These are phyloP conservation scores for Myanophis thanlyinensis DNA, from an alignment of 2,113 vertebrate species.

Conservation along the genomic window DNA sequence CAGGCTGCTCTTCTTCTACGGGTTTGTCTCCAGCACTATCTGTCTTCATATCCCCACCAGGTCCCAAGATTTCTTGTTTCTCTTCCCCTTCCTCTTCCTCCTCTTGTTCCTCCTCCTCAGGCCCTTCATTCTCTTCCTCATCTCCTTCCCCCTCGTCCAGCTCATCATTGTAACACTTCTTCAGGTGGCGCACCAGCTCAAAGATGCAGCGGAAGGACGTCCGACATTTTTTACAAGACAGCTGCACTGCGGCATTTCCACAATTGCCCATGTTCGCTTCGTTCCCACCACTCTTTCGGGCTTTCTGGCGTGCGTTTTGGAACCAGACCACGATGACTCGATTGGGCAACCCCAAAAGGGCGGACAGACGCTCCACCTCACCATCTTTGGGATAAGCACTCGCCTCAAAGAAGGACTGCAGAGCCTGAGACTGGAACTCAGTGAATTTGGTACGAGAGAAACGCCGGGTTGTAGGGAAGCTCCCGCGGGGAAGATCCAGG, in stretches of 20 bases:
- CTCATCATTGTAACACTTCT: conserved; percentile 65
- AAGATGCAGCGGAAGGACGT: conserved; percentile 61
- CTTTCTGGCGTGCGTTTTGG: conserved; percentile 73
- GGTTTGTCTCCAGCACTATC: conserved; percentile 32
- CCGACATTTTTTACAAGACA: conserved; percentile 59
- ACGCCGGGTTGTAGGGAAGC: conserved; percentile 46
- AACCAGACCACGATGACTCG: conserved; percentile 73
- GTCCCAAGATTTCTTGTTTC: background rate
- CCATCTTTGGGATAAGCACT: conserved; percentile 70
- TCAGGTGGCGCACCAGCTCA: conserved; percentile 67
- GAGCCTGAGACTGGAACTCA: conserved; percentile 68
- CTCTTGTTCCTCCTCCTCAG: conserved; percentile 41
- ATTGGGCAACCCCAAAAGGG: conserved; percentile 63
- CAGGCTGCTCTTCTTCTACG: conserved; percentile 15
- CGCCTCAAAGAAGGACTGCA: conserved; percentile 70
- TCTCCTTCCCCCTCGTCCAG: conserved; percentile 50
- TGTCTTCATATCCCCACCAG: conserved; percentile 7
- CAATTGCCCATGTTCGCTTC: conserved; percentile 23
- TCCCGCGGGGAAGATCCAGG: background rate
- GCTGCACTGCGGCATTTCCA: background rate
- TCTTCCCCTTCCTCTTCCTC: conserved; percentile 29
- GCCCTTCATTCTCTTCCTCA: conserved; percentile 43
- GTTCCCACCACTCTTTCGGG: conserved; percentile 57
- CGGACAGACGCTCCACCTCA: conserved; percentile 63
- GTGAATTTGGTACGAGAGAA: conserved; percentile 73